Evolutionary conservation across 2,113 vertebrate species (phyloP).

Genomic region (Perca fluviatilis): DNA sequence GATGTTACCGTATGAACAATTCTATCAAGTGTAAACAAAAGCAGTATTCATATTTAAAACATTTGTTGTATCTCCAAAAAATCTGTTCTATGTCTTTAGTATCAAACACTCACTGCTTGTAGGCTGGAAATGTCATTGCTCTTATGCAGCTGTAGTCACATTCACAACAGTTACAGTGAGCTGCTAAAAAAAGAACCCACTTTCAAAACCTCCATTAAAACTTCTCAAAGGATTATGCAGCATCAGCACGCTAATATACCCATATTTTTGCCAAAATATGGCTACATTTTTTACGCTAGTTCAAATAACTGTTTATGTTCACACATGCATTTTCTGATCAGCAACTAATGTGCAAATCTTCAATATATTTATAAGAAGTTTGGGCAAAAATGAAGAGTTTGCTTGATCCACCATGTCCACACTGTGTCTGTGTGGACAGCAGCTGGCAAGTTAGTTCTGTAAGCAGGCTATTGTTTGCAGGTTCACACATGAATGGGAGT

Average conservation of each 20-base stretch:
- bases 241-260: not conserved
- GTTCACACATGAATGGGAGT: constrained; percentile 6
- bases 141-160: not conserved
- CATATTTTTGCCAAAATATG: not conserved
- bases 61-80: not conserved
- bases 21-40: not conserved
- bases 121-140: not conserved
- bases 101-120: not conserved
- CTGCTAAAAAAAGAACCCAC: not conserved
- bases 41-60: not conserved
- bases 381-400: not conserved
- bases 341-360: not conserved
- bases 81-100: not conserved
- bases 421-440: constrained; percentile 7
- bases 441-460: constrained; percentile 12
- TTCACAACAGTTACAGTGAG: not conserved
- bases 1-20: not conserved
- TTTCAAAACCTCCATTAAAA: not conserved
- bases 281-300: not conserved
- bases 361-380: not conserved
- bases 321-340: not conserved
- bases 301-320: not conserved
- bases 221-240: not conserved
- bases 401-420: constrained; percentile 4
- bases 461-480: constrained; percentile 15